These are phyloP conservation scores for Mylabris sibirica DNA, from an alignment of 2,888 invertebrate species.

Conservation along the genomic window DNA sequence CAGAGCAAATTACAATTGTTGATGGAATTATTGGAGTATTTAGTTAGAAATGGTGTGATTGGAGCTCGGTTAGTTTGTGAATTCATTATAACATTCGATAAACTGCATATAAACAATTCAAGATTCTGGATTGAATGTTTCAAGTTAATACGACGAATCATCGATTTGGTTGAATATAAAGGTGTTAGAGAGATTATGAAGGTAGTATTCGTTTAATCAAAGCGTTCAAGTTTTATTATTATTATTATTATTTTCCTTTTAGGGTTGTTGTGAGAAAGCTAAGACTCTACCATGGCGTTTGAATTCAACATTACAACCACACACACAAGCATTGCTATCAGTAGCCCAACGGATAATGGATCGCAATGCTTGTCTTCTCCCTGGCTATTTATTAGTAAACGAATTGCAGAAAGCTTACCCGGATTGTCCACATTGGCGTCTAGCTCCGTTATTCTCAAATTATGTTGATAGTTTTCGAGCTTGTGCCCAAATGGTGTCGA, in stretches of 20 bases:
- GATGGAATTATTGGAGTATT: slow-evolving; percentile 76
- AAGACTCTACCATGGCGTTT: slow-evolving; percentile 80
- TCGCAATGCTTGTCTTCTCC: slow-evolving; percentile 88
- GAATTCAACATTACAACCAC: slow-evolving; percentile 82
- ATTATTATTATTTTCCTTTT: slow-evolving; percentile 18
- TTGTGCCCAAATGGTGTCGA: slow-evolving; percentile 95
- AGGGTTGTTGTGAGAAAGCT: slow-evolving; percentile 89
- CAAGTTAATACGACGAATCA: slow-evolving; percentile 80
- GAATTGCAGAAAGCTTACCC: slow-evolving; percentile 91
- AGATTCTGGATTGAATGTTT: slow-evolving; percentile 93
- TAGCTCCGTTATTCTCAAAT: slow-evolving; percentile 83
- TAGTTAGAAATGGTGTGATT: slow-evolving; percentile 73
- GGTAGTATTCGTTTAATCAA: slow-evolving; percentile 8
- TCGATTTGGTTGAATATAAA: slow-evolving; percentile 94
- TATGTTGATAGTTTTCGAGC: slow-evolving; percentile 93
- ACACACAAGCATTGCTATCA: slow-evolving; percentile 80
- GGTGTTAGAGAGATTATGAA: slow-evolving; percentile 87
- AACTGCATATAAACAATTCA: slow-evolving; percentile 79
- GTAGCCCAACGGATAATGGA: slow-evolving; percentile 91
- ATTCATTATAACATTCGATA: slow-evolving; percentile 82
- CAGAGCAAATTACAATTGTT: slow-evolving; percentile 78
- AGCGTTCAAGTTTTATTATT: background rate
- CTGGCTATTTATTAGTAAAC: slow-evolving; percentile 94
- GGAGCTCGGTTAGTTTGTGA: slow-evolving; percentile 88
- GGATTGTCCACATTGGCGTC: slow-evolving; percentile 93